Percentiles rank a stretch among this genome's conserved stretches.
Conservation (phyloP, 2,888 invertebrate genomes). For the Scrobipalpa costella region DNA sequence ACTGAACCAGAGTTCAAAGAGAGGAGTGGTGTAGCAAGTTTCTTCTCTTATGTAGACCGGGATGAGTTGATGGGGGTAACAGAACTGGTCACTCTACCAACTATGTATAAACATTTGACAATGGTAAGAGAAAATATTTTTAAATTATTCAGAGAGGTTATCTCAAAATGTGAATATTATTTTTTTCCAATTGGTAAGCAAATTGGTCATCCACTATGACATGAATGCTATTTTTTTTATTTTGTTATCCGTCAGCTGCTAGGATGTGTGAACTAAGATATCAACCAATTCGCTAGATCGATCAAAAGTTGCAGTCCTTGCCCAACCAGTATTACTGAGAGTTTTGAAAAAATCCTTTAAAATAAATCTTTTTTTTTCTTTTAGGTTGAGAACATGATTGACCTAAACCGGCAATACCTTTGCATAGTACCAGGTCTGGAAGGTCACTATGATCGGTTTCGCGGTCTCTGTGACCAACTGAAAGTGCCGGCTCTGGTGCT, state of each 20-base stretch:
- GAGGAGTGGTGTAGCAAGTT: neutral
- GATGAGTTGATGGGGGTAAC: neutral
- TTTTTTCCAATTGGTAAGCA: no score
- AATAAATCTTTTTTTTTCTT: slow-evolving; percentile 22
- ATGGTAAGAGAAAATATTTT: no score
- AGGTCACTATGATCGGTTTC: slow-evolving; percentile 50
- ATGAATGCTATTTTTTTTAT: no score
- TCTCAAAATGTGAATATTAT: no score
- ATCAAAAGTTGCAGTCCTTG: no score
- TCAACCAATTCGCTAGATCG: no score
- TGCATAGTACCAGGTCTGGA: slow-evolving; percentile 59
- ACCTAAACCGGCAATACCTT: slow-evolving; percentile 42
- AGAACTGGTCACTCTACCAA: neutral
- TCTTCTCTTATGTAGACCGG: slow-evolving; percentile 10
- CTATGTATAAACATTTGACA: neutral
- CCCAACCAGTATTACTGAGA: no score
- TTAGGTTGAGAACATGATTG: slow-evolving; percentile 51
- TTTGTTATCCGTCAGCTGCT: no score
- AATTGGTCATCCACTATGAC: no score
- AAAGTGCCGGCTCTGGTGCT: slow-evolving; percentile 54
- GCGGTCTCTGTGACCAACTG: slow-evolving; percentile 44
- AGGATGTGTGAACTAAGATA: no score
- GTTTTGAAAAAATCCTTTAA: no score
- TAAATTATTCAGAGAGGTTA: no score
- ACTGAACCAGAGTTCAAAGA: neutral